Conservation (phyloP, 2,888 invertebrate genomes). For the Rhabditophanes sp. region DNA sequence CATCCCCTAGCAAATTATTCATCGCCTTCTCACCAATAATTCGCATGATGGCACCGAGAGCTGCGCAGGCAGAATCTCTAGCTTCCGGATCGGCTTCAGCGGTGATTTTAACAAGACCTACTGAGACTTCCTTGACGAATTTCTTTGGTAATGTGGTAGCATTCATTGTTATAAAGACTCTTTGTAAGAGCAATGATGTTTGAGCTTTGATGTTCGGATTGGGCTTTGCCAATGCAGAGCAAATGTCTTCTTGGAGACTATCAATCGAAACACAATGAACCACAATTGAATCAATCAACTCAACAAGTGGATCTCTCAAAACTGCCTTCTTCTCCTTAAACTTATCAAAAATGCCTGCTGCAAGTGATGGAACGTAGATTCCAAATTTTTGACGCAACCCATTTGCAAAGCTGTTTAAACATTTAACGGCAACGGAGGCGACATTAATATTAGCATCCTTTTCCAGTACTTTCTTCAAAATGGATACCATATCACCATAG, state of each 20-base stretch:
- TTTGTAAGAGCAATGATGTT: slow-evolving; percentile 37
- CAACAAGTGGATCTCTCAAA: slow-evolving; percentile 69
- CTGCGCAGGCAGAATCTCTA: slow-evolving; percentile 76
- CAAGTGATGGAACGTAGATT: slow-evolving; percentile 55
- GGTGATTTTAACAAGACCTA: slow-evolving; percentile 17
- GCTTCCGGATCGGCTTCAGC: slow-evolving; percentile 61
- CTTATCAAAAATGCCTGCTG: slow-evolving; percentile 65
- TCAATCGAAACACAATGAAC: slow-evolving; percentile 36
- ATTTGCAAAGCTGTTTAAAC: slow-evolving; percentile 63
- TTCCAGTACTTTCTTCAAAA: slow-evolving; percentile 50
- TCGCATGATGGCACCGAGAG: slow-evolving; percentile 80
- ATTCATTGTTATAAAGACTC: slow-evolving; percentile 12
- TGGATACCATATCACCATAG: slow-evolving; percentile 22
- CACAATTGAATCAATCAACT: slow-evolving; percentile 67
- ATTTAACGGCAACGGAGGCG: slow-evolving; percentile 69
- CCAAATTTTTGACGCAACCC: slow-evolving; percentile 75
- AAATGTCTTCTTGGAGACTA: slow-evolving; percentile 73
- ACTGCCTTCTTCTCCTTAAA: slow-evolving; percentile 57
- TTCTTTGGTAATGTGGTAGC: slow-evolving; percentile 47
- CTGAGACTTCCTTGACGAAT: slow-evolving; percentile 45
- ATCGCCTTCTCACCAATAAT: slow-evolving; percentile 67
- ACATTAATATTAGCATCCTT: slow-evolving; percentile 90
- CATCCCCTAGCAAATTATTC: slow-evolving; percentile 6
- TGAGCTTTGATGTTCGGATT: slow-evolving; percentile 48
- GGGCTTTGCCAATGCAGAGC: slow-evolving; percentile 59